Conservation (phyloP, 2,113 vertebrate genomes). For the Ceyx margarethae region DNA sequence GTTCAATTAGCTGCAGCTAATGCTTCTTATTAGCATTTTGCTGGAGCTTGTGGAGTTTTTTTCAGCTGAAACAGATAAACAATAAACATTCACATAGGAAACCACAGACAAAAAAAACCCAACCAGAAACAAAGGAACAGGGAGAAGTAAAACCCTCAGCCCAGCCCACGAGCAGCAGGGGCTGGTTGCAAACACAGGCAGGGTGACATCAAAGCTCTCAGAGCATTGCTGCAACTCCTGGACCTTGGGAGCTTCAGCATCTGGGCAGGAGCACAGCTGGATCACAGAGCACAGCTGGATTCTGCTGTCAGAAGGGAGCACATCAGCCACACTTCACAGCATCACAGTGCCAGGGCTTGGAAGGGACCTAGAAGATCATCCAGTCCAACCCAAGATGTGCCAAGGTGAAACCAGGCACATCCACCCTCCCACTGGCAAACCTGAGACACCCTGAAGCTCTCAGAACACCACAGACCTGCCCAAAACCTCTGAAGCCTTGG, state of each 20-base stretch:
- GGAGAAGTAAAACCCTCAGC: not conserved
- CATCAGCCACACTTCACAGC: not conserved
- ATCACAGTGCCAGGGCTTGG: too few relatives aligned
- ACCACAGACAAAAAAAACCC: not conserved
- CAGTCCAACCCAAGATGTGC: too few relatives aligned
- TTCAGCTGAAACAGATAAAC: conserved; percentile 46
- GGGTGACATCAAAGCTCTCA: rapidly evolving
- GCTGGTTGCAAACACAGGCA: not conserved
- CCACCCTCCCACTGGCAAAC: not conserved
- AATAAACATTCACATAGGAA: not conserved
- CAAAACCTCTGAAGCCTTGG: not conserved
- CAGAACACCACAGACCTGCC: too few relatives aligned
- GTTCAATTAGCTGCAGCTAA: conserved; percentile 57
- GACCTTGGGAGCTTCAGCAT: not conserved
- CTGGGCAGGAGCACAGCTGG: not conserved
- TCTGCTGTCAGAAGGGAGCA: not conserved
- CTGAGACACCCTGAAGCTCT: not conserved
- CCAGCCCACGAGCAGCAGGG: not conserved
- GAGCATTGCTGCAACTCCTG: rapidly evolving
- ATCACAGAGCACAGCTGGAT: not conserved
- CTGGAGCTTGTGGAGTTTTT: conserved; percentile 18
- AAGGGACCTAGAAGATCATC: too few relatives aligned
- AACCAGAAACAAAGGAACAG: not conserved
- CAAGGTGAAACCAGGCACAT: not conserved
- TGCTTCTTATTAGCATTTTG: conserved; percentile 58